Percentiles rank a stretch among this genome's conserved stretches.
Conservation (phyloP, 2,113 vertebrate species). For the Orthonyx spaldingii region DNA sequence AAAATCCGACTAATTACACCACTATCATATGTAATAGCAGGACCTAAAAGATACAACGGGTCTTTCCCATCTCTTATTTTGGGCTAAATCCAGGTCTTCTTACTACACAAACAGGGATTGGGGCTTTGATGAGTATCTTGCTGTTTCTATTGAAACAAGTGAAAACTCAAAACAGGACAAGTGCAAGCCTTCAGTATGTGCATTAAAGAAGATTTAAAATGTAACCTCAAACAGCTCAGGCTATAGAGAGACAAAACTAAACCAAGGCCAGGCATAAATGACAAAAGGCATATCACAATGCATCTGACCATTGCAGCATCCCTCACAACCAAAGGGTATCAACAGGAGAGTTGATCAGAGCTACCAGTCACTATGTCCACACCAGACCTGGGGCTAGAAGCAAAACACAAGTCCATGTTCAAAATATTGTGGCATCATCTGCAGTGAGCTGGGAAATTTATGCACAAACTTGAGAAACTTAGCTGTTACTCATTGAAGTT, state of each 20-base stretch:
- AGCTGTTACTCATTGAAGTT: background rate
- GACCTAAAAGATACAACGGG: background rate
- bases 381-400: background rate
- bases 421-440: background rate
- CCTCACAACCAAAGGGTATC: background rate
- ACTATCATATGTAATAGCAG: background rate
- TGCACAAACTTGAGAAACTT: background rate
- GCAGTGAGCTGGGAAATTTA: background rate
- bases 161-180: background rate
- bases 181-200: background rate
- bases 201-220: background rate
- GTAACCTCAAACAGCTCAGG: background rate
- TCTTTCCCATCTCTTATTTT: background rate
- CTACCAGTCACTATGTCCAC: background rate
- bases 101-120: background rate
- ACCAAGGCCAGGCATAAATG: background rate
- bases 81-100: background rate
- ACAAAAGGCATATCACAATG: background rate
- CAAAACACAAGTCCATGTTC: background rate
- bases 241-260: background rate
- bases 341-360: background rate
- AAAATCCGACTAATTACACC: conserved; percentile 6
- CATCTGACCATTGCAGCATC: background rate
- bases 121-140: background rate
- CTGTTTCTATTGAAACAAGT: background rate